Conservation (phyloP, 1,140 invertebrate genomes). For the Anadara kagoshimensis region DNA sequence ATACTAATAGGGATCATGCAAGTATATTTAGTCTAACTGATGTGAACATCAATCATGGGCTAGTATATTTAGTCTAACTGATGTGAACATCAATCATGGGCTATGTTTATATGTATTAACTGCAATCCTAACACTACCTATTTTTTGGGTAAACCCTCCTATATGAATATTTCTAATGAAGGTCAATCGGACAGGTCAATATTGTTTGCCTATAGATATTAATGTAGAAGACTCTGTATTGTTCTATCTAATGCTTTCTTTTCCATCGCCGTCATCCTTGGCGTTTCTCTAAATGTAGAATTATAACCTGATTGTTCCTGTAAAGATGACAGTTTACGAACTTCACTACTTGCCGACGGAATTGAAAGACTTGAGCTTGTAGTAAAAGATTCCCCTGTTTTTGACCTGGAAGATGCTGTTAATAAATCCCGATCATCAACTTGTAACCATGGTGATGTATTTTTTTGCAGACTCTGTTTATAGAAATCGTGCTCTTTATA, state of each 20-base stretch:
- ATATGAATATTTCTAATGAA: too few relatives aligned
- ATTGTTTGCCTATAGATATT: too few relatives aligned
- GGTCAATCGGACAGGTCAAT: too few relatives aligned
- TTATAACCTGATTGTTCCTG: conserved; percentile 4
- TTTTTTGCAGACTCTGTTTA: conserved; percentile 2
- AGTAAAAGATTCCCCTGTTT: conserved; percentile 2
- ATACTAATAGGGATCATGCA: too few relatives aligned
- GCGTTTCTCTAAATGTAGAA: not conserved
- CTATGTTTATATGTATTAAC: too few relatives aligned
- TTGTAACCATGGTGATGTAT: conserved; percentile 20
- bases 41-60: too few relatives aligned
- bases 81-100: too few relatives aligned
- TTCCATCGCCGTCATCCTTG: conserved; percentile 31
- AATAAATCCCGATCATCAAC: conserved; percentile 3
- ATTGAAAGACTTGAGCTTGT: conserved; percentile 4
- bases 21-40: too few relatives aligned
- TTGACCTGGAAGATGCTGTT: conserved; percentile 2
- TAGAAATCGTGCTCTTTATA: too few relatives aligned
- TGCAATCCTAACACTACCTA: too few relatives aligned
- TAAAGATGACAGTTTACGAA: conserved; percentile 10
- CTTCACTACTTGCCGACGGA: not conserved
- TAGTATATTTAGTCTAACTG: too few relatives aligned
- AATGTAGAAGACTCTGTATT: conserved; percentile 39
- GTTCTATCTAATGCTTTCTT: conserved; percentile 37
- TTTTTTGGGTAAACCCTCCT: too few relatives aligned